Conservation (phyloP, 30 jellyfish, hydroid and myxozoan genomes). For the Euphysa ruthae region DNA sequence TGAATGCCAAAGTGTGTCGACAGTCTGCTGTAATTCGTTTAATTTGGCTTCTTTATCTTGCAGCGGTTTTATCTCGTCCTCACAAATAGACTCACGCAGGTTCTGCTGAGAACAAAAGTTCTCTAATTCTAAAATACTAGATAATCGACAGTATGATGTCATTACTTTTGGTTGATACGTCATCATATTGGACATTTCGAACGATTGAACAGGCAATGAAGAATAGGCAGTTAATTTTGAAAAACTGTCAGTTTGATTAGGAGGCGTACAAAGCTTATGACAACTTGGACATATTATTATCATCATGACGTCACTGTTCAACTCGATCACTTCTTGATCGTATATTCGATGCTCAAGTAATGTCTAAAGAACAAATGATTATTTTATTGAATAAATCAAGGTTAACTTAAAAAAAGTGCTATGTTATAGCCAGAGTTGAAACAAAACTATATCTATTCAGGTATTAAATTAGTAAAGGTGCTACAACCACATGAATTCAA, state of each 20-base stretch:
- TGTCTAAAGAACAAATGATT: too few species aligned
- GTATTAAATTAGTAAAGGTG: too few species aligned
- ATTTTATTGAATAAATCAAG: too few species aligned
- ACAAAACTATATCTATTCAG: too few species aligned
- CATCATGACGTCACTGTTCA: conserved; percentile 62
- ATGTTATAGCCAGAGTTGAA: too few species aligned
- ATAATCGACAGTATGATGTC: conserved; percentile 81
- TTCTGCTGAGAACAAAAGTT: conserved; percentile 49
- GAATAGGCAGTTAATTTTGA: conserved; percentile 63
- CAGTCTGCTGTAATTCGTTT: conserved; percentile 53
- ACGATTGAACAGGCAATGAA: conserved; percentile 79
- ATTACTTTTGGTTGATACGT: conserved; percentile 88
- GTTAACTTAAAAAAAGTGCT: too few species aligned
- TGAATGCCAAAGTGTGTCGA: conserved; percentile 72
- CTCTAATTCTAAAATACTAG: conserved; percentile 82
- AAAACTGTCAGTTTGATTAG: conserved; percentile 81
- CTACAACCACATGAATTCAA: too few species aligned
- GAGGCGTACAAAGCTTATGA: conserved; percentile 86
- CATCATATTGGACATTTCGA: conserved; percentile 81
- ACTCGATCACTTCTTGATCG: conserved; percentile 90
- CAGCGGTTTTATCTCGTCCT: conserved; percentile 49
- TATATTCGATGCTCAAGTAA: conserved; percentile 70
- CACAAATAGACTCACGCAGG: conserved; percentile 74
- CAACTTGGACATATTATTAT: conserved; percentile 79
- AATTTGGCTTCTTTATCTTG: conserved; percentile 58